Evolutionary conservation across 2,113 vertebrate genomes (phyloP).

Genomic region (Melanotaenia duboulayi): DNA sequence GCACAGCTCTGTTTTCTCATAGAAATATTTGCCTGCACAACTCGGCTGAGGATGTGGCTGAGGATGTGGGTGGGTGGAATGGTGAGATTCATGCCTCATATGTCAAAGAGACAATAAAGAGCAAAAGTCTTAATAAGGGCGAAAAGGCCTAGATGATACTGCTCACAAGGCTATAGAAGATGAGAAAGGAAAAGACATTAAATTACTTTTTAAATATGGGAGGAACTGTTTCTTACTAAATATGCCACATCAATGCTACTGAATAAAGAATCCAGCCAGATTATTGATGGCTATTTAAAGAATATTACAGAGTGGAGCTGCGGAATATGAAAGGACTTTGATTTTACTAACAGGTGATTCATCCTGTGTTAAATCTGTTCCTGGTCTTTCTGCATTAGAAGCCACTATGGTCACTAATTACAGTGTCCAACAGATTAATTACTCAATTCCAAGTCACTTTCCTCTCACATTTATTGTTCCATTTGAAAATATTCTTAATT

Average conservation of each 20-base stretch:
- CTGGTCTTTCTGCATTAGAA: constrained; percentile 7
- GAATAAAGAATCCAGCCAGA: constrained; percentile 22
- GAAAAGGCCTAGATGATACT: constrained; percentile 25
- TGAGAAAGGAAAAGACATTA: constrained; percentile 35
- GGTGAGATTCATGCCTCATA: constrained; percentile 43
- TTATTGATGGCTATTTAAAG: constrained; percentile 28
- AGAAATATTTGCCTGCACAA: constrained; percentile 1
- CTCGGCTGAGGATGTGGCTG: constrained; percentile 17
- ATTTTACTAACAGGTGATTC: constrained; percentile 50
- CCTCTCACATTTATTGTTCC: constrained; percentile 24
- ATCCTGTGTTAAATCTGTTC: constrained; percentile 28
- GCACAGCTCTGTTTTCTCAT: constrained; percentile 32
- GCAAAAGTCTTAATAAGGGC: constrained; percentile 51
- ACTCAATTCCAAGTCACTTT: constrained; percentile 15
- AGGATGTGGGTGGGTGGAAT: constrained; percentile 21
- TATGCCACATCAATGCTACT: constrained; percentile 20
- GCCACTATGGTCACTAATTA: constrained; percentile 36
- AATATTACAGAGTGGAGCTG: constrained; percentile 25
- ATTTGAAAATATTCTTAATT: constrained; percentile 9
- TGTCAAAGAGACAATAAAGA: constrained; percentile 59
- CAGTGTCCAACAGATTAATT: constrained; percentile 12
- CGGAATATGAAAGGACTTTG: constrained; percentile 14
- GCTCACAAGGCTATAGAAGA: constrained; percentile 17
- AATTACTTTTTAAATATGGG: constrained; percentile 17
- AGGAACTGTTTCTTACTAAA: constrained; percentile 39